A percentile compares a stretch with the other conserved stretches of the same genome.
These are phyloP conservation scores for Hemibagrus guttatus DNA, from an alignment of 2,797 vertebrate genomes.

Conservation along the genomic window DNA sequence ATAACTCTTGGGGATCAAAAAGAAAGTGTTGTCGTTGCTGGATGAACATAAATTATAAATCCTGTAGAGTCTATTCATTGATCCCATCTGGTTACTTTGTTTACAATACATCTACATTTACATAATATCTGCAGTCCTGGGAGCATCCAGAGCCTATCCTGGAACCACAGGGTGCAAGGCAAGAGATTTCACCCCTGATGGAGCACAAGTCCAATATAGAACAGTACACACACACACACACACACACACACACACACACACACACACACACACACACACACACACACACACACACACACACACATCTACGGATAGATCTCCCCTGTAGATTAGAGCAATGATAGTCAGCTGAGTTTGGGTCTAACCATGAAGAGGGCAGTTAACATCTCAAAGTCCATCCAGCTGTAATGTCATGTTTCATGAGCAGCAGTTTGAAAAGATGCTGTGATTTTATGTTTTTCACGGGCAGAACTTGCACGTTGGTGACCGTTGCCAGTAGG, in stretches of 20 bases:
- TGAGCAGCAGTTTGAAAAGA: slow-evolving; percentile 4
- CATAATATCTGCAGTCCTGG: not conserved
- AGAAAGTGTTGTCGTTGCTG: not conserved
- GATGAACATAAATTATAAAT: not conserved
- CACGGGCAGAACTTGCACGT: not conserved
- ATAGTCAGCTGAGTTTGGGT: not conserved
- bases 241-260: not conserved
- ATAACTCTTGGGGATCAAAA: not conserved
- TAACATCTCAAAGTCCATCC: slow-evolving; percentile 15
- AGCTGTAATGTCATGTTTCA: not conserved
- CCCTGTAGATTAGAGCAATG: not conserved
- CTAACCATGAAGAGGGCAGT: not conserved
- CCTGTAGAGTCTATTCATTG: not conserved
- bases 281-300: not conserved
- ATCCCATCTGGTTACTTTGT: not conserved
- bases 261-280: not conserved
- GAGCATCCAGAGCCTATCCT: not conserved
- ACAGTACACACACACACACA: not conserved
- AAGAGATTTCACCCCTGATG: not conserved
- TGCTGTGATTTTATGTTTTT: not conserved
- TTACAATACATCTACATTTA: not conserved
- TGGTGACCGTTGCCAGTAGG: not conserved
- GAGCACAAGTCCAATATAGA: not conserved
- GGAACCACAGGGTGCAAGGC: not conserved
- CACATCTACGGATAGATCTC: not conserved